A percentile compares a stretch with the other conserved stretches of the same genome.
phyloP scores from a whole-genome alignment of 2,113 vertebrate species.

The Cathartes aura region DNA sequence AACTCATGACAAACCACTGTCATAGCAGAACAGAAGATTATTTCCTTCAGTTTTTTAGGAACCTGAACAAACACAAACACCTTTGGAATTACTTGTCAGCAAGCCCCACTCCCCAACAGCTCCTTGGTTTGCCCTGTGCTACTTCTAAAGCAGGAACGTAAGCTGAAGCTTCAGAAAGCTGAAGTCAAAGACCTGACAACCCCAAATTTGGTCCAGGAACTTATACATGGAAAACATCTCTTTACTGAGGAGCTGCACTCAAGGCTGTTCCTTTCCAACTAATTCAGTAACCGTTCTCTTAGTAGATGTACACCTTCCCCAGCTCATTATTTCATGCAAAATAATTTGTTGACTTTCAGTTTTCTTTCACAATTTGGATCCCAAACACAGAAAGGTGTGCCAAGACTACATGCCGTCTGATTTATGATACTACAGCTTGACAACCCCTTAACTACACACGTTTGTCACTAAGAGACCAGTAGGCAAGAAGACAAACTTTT shows the following conservation, averaged over 20 bases:
- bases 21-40: neutral
- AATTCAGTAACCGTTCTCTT: neutral
- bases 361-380: neutral
- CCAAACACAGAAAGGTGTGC: neutral
- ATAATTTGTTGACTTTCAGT: neutral
- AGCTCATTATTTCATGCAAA: neutral
- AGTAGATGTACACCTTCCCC: neutral
- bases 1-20: neutral
- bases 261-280: neutral
- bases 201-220: neutral
- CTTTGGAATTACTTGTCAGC: neutral
- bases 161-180: neutral
- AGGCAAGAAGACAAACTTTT: neutral
- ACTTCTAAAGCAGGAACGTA: neutral
- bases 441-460: neutral
- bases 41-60: neutral
- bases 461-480: neutral
- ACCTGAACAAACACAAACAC: neutral
- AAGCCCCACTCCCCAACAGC: neutral
- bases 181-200: neutral
- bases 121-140: neutral
- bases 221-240: neutral
- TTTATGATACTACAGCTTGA: neutral
- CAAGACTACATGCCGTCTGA: neutral
- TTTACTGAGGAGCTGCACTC: neutral